These are phyloP conservation scores for Asteroscopus sphinx DNA, from an alignment of 2,888 invertebrate species.

Conservation along the genomic window DNA sequence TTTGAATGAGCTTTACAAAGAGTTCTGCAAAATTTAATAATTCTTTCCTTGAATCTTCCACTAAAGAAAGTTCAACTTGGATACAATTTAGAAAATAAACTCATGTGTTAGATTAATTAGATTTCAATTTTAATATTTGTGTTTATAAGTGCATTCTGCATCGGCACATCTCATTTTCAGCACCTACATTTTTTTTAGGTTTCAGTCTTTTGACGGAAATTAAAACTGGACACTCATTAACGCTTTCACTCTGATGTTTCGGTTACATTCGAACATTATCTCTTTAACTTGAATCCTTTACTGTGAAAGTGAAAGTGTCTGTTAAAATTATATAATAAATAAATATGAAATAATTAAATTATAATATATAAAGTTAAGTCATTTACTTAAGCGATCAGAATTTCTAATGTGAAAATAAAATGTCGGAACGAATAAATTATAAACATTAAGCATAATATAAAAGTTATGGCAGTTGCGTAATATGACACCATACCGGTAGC, in stretches of 20 bases:
- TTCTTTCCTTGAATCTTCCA: background rate
- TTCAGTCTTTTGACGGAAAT: slow-evolving; percentile 76
- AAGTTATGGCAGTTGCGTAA: slow-evolving; percentile 50
- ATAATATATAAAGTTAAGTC: slow-evolving; percentile 33
- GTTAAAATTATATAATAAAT: slow-evolving; percentile 63
- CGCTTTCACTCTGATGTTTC: slow-evolving; percentile 82
- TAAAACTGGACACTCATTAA: slow-evolving; percentile 83
- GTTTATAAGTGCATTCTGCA: slow-evolving; percentile 22
- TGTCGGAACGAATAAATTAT: slow-evolving; percentile 47
- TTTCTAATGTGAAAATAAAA: slow-evolving; percentile 53
- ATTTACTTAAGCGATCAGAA: slow-evolving; percentile 31
- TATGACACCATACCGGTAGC: slow-evolving; percentile 18
- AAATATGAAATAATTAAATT: slow-evolving; percentile 52
- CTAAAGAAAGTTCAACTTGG: slow-evolving; percentile 15
- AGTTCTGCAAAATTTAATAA: too few relatives aligned
- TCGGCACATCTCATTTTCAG: slow-evolving; percentile 38
- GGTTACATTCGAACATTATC: slow-evolving; percentile 78
- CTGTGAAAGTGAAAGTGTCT: slow-evolving; percentile 76
- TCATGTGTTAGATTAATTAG: slow-evolving; percentile 5
- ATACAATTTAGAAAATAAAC: slow-evolving; percentile 1
- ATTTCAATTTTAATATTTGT: slow-evolving; percentile 25
- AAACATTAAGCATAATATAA: slow-evolving; percentile 33
- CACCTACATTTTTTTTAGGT: slow-evolving; percentile 53
- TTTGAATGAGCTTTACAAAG: too few relatives aligned
- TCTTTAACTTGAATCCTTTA: slow-evolving; percentile 76